Conservation (phyloP, 2,888 invertebrate genomes). For the Heteropelma amictum region DNA sequence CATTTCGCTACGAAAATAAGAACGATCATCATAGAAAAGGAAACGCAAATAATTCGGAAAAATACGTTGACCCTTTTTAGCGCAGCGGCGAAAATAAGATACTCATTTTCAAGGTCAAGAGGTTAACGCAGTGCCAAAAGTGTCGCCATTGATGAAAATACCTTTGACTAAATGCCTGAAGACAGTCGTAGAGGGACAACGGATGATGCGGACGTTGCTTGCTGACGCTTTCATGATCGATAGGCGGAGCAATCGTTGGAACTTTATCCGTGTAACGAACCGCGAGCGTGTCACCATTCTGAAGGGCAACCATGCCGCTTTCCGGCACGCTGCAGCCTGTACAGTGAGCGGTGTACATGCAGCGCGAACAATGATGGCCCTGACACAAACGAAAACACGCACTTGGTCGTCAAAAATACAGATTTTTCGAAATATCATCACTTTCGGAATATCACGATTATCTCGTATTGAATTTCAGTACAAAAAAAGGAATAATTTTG, state of each 20-base stretch:
- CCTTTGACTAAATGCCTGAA: conserved; percentile 82
- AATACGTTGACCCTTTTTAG: too few relatives aligned
- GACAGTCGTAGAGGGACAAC: conserved; percentile 81
- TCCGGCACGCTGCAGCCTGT: conserved; percentile 80
- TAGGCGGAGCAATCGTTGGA: conserved; percentile 73
- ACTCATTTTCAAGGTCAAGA: not conserved
- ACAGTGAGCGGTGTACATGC: conserved; percentile 80
- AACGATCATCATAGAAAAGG: too few relatives aligned
- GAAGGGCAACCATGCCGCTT: conserved; percentile 78
- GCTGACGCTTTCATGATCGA: conserved; percentile 79
- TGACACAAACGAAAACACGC: conserved; percentile 61
- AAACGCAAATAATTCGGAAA: too few relatives aligned
- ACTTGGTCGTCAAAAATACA: not conserved
- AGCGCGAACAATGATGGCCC: conserved; percentile 82
- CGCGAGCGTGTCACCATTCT: conserved; percentile 80
- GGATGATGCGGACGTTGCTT: conserved; percentile 79
- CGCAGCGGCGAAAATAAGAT: too few relatives aligned
- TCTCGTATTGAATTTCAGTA: too few relatives aligned
- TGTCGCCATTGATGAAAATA: conserved; percentile 63
- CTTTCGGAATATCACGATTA: too few relatives aligned
- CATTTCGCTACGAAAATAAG: conserved; percentile 79
- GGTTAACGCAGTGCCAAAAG: not conserved
- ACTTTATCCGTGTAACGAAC: conserved; percentile 77
- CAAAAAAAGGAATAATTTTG: too few relatives aligned
- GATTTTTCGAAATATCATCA: not conserved